phyloP scores from a whole-genome alignment of 2,797 vertebrate species.

The Chaunax sp. region DNA sequence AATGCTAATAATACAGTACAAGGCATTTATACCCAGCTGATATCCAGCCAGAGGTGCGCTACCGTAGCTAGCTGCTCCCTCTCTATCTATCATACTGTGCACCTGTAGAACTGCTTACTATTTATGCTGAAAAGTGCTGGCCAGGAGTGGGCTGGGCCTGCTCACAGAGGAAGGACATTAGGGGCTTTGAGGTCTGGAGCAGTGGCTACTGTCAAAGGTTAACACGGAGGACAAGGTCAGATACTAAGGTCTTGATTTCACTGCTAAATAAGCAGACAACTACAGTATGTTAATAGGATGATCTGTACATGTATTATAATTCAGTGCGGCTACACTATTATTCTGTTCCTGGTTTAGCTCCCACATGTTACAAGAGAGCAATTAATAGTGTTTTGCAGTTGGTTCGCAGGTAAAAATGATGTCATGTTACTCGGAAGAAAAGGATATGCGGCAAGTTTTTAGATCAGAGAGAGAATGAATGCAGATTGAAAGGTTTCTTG shows the following conservation, averaged over 20 bases:
- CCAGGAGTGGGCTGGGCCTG: constrained; percentile 79
- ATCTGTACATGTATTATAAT: constrained; percentile 35
- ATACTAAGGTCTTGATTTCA: constrained; percentile 45
- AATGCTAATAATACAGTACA: constrained; percentile 58
- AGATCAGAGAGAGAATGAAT: constrained; percentile 46
- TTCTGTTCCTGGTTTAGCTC: constrained; percentile 42
- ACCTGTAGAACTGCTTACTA: constrained; percentile 71
- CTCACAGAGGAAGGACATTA: constrained; percentile 57
- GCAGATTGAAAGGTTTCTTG: constrained; percentile 29
- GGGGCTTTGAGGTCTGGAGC: constrained; percentile 34
- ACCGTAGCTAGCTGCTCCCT: constrained; percentile 47
- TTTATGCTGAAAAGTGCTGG: constrained; percentile 67
- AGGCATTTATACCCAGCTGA: constrained; percentile 60
- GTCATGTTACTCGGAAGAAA: constrained; percentile 34
- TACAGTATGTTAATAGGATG: constrained; percentile 20
- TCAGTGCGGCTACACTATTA: constrained; percentile 38
- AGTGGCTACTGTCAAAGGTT: constrained; percentile 38
- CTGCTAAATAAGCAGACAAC: constrained; percentile 38
- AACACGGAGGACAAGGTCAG: constrained; percentile 27
- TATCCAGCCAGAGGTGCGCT: constrained; percentile 51
- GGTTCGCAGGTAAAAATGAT: constrained; percentile 26
- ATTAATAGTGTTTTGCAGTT: constrained; percentile 23
- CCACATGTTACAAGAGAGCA: constrained; percentile 34
- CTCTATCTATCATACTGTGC: constrained; percentile 58
- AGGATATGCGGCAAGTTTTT: constrained; percentile 55